Evolutionary conservation across 1,140 invertebrate species (phyloP).

Genomic region (Sycophila sp.): DNA sequence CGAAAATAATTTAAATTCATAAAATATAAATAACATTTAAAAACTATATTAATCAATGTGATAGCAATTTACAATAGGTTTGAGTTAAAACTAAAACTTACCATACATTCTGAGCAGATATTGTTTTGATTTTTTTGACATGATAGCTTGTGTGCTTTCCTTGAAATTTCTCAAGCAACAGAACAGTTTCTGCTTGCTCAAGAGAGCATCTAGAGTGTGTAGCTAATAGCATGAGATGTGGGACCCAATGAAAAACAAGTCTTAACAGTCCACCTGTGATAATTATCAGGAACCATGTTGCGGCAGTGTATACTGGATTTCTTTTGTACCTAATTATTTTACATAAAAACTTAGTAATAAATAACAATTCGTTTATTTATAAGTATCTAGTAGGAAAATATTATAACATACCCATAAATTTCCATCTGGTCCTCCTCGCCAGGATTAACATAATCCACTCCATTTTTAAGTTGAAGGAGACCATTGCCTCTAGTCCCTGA

Average conservation of each 20-base stretch:
- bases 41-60: too few species aligned
- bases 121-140: conserved; percentile 64
- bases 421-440: conserved; percentile 79
- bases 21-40: too few species aligned
- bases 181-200: conserved; percentile 69
- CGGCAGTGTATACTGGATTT: conserved; percentile 57
- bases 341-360: neutral
- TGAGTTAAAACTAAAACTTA: conserved; percentile 48
- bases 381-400: neutral
- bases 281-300: conserved; percentile 72
- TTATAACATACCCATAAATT: conserved; percentile 60
- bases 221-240: conserved; percentile 71
- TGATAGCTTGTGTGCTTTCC: conserved; percentile 68
- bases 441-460: conserved; percentile 71
- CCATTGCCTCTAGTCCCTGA: conserved; percentile 60
- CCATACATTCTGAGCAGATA: conserved; percentile 58
- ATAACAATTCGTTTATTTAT: neutral
- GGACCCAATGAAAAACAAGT: conserved; percentile 76
- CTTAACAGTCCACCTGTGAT: conserved; percentile 71
- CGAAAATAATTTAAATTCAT: neutral
- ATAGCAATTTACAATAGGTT: too few species aligned
- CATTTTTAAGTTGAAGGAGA: conserved; percentile 60
- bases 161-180: conserved; percentile 71
- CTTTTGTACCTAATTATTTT: conserved; percentile 65
- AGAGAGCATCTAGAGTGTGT: conserved; percentile 71